A percentile compares a stretch with the other conserved stretches of the same genome.
phyloP scores from a whole-genome alignment of 2,113 vertebrate genomes.

The Aplodontia rufa region DNA sequence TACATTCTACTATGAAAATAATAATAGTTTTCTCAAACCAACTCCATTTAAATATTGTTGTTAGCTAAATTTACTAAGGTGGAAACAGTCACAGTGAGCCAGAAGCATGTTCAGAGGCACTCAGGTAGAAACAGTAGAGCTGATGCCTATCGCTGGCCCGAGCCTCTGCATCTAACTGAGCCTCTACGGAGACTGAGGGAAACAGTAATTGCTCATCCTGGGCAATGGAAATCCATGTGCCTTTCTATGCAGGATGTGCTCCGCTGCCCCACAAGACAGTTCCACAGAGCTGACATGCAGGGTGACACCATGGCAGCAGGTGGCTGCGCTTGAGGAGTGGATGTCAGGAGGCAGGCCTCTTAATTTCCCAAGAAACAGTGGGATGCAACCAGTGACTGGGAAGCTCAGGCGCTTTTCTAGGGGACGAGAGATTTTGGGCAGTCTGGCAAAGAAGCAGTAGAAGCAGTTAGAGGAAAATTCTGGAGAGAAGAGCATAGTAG shows the following conservation, averaged over 20 bases:
- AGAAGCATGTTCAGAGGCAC: not conserved
- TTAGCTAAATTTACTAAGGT: not conserved
- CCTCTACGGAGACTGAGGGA: not conserved
- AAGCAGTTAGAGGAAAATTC: not conserved
- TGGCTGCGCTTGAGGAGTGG: not conserved
- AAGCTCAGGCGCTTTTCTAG: not conserved
- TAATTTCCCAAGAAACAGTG: not conserved
- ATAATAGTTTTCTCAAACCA: not conserved
- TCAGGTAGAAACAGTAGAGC: not conserved
- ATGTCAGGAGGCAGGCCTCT: not conserved
- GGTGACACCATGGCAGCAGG: not conserved
- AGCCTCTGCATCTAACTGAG: not conserved
- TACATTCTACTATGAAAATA: conserved; percentile 25
- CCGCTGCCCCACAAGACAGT: not conserved
- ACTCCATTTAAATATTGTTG: not conserved
- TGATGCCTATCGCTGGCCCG: not conserved
- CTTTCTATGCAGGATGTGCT: too few relatives aligned
- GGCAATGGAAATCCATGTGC: not conserved
- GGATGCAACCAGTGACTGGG: not conserved
- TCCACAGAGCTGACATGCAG: not conserved
- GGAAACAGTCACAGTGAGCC: conserved; percentile 18
- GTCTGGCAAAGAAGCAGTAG: not conserved
- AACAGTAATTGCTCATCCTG: not conserved
- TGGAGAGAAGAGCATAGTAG: not conserved
- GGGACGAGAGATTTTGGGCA: not conserved